Evolutionary conservation across 2,113 vertebrate species (phyloP), one percentile per base, ranked within the genome.

Genomic region (Lamprotornis superbus): DNA sequence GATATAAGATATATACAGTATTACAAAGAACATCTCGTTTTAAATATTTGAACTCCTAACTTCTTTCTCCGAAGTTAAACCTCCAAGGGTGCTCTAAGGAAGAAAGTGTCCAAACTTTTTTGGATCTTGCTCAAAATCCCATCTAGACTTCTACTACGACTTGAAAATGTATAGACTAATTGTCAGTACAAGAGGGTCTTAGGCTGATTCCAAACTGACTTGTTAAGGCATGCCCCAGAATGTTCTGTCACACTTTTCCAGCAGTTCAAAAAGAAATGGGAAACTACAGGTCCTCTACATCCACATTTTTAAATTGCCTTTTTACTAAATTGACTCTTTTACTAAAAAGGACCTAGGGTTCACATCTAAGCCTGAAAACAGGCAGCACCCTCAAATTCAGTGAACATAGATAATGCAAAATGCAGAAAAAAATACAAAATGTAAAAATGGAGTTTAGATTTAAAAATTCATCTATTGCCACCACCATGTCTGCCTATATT

Each of bases 21-120:
- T 83, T 94, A 53, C 33, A 89, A 78, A 89, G 73, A 67, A 92
- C 56, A 70, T 78, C 30, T 90, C 30, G 9, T 67, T 92, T 90
- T 83, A 89, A 93, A 83, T 93, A 92, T 87, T 94, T 94, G 19
- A 94, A 94, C 49, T 87, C 47, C 44, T 55, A 64, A 55, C 30
- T 92, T 55, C 9, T 55, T 91, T 81, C 59, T 75, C 60, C 15
- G 37, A 89, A 86, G 52, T 91, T 77, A 67, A 47, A 56, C 24
- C 30, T 44, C 56, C 52, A 90, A 92, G 84, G 33, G 15, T 56
- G 67, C 5, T 63, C 16, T 55, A 9, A 33, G 21, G 59, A 89
- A 76, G 12, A 47, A 55, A 65, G 25, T 40, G 9, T 47, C 56
- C 33, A 30, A 68, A 70, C 21, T 44, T 46, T 83, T 70, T 65